These are phyloP conservation scores for human DNA, from an alignment of 2,113 vertebrate species.

Conservation along the genomic window GRCh38 chr15:26476501-26477000, in stretches of 20 bases:
- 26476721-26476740: background rate
- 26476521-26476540: background rate
- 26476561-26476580: background rate
- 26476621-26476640: background rate
- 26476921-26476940: background rate
- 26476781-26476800: background rate
- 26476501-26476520: background rate
- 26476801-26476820: background rate
- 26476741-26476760: background rate
- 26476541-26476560: background rate
- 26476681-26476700: background rate
- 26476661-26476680: no score
- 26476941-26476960: background rate
- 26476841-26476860: background rate
- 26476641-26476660: background rate
- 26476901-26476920: background rate
- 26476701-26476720: background rate
- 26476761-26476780: background rate
- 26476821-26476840: accelerated
- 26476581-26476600: background rate
- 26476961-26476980: background rate
- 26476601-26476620: background rate
- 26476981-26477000: background rate
- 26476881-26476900: background rate
- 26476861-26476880: background rate